Evolutionary conservation across 2,113 vertebrate genomes (phyloP).

Genomic region (Epinephelus lanceolatus): DNA sequence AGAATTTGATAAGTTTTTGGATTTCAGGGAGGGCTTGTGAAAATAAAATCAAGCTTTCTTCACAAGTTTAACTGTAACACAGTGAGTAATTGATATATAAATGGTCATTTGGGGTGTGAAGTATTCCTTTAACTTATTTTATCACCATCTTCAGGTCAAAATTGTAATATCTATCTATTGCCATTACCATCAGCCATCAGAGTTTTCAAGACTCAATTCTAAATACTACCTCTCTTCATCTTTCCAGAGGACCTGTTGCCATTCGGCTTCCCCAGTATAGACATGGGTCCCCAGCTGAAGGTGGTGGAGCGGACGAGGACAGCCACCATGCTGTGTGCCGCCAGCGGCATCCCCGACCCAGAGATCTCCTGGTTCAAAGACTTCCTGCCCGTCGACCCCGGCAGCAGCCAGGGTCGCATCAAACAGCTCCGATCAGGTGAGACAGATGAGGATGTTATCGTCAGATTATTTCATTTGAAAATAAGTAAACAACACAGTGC

Average conservation of each 20-base stretch:
- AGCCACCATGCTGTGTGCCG: constrained; percentile 97
- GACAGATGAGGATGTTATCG: neutral
- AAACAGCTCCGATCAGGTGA: constrained; percentile 97
- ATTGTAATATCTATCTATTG: too few relatives aligned
- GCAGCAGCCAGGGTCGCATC: constrained; percentile 92
- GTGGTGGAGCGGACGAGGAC: constrained; percentile 96
- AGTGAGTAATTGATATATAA: too few relatives aligned
- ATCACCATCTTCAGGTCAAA: neutral
- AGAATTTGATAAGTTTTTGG: too few relatives aligned
- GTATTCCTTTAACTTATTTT: too few relatives aligned
- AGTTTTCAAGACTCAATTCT: neutral
- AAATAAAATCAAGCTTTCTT: too few relatives aligned
- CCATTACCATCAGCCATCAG: neutral
- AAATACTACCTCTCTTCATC: constrained; percentile 1
- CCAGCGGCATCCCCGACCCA: constrained; percentile 96
- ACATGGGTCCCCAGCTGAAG: constrained; percentile 99
- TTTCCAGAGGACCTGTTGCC: constrained; percentile 95
- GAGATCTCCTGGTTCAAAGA: constrained; percentile 99
- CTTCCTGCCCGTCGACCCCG: constrained; percentile 94
- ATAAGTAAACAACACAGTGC: constrained; percentile 36
- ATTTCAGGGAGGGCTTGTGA: too few relatives aligned
- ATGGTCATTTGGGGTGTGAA: too few relatives aligned
- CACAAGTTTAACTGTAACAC: too few relatives aligned
- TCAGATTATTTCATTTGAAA: constrained; percentile 9
- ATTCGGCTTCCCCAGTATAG: constrained; percentile 95